These are phyloP conservation scores for Anoplophora glabripennis DNA, from an alignment of 1,140 invertebrate genomes.

Conservation along the genomic window DNA sequence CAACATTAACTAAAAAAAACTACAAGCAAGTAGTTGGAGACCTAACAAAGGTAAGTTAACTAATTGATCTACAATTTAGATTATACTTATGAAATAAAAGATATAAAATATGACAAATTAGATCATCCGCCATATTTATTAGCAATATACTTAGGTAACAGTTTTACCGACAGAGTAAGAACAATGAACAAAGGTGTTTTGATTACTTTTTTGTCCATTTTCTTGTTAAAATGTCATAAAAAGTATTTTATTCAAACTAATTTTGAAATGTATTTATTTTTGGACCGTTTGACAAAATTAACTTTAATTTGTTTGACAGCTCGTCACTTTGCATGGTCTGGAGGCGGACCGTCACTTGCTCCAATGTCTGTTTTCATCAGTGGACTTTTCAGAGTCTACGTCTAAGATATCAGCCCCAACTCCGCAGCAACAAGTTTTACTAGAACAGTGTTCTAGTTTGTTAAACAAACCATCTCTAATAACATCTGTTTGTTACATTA, in stretches of 20 bases:
- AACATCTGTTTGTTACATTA: slow-evolving; percentile 75
- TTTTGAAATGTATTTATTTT: slow-evolving; percentile 1
- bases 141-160: slow-evolving; percentile 13
- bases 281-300: background rate
- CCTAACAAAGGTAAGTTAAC: slow-evolving; percentile 65
- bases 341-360: slow-evolving; percentile 86
- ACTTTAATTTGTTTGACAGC: slow-evolving; percentile 51
- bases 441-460: slow-evolving; percentile 68
- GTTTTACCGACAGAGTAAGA: slow-evolving; percentile 31
- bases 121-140: slow-evolving; percentile 29
- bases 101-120: slow-evolving; percentile 28
- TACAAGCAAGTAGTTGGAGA: slow-evolving; percentile 83
- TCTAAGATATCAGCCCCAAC: slow-evolving; percentile 56
- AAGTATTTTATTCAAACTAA: background rate
- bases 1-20: slow-evolving; percentile 94
- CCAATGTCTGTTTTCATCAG: slow-evolving; percentile 78
- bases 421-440: slow-evolving; percentile 69
- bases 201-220: slow-evolving; percentile 34
- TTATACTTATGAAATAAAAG: no score
- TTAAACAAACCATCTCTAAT: slow-evolving; percentile 71
- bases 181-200: slow-evolving; percentile 38
- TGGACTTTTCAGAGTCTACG: slow-evolving; percentile 61
- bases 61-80: no score
- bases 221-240: slow-evolving; percentile 24
- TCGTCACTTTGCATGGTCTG: slow-evolving; percentile 76